Base-by-base conservation (phyloP, 2,113 vertebrate genomes). In the Tretioscincus oriximinensis region DNA sequence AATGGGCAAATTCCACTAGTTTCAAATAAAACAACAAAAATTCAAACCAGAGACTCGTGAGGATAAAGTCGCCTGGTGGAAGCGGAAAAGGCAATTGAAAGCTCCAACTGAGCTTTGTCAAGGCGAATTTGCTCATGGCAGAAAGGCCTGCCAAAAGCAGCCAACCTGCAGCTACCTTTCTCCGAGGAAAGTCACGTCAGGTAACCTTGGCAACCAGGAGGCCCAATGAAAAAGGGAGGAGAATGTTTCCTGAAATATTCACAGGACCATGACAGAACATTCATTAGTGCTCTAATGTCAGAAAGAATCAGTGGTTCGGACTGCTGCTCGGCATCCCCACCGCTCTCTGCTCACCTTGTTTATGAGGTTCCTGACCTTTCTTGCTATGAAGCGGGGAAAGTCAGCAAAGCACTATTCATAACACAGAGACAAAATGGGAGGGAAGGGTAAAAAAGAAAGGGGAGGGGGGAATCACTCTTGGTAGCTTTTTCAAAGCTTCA, bases 191-290 rank as follows among this genome's bases (percentile, higher is more conserved):
- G 84, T 20, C 89, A 85, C 2, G 5, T 82, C 84, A 87, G 88
- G 91, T 93, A 92, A 93, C 93, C 93, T 90, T 92, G 91, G 90
- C 76, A 94, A 94, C 91, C 83, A 79, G 0, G 21, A 85, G 74
- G 76, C 76, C 71, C 0, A 0, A 76, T 0, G 2, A 77, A 83
- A 84, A 85, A 79, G 76, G 83, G 47, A 77, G 83, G 85, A 87
- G 18, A 91, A 79, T 84, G 75, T 87, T 80, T 88, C 87, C 90
- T 89, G 90, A 84, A 91, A 85, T 87, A 88, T 89, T 88, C 90
- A 91, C 81, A 28, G 88, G 87, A 93, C 88, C 90, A 89, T 88
- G 89, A 91, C 86, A 88, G 89, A 88, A 88, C 89, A 89, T 90
- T 92, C 88, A 85, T 90, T 91, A 91, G 89, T 1, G n/a, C 86